Percentiles rank a stretch among this genome's conserved stretches.
phyloP scores from a whole-genome alignment of 2,888 invertebrate genomes.

The Cecidostiba fungosa region DNA sequence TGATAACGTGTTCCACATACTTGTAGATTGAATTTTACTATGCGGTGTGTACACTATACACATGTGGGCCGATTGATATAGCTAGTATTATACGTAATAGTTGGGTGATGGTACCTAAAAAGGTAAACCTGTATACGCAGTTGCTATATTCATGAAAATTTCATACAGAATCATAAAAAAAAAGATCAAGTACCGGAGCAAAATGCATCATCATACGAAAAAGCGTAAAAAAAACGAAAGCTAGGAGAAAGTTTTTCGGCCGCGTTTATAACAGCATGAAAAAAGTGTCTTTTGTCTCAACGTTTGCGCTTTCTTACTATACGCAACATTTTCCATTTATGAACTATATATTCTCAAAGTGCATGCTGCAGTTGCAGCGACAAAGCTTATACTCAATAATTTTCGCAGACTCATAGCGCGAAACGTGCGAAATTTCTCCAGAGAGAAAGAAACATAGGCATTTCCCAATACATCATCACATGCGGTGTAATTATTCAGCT shows the following conservation, averaged over 20 bases:
- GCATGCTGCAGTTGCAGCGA: neutral
- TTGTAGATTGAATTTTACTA: neutral
- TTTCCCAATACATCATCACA: neutral
- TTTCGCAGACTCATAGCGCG: constrained; percentile 9
- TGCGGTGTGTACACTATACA: neutral
- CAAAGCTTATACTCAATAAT: neutral
- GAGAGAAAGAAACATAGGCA: neutral
- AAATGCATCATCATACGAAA: neutral
- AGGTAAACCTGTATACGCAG: neutral
- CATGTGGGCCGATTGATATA: neutral
- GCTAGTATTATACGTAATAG: neutral
- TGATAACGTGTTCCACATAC: neutral
- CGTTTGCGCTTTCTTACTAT: neutral
- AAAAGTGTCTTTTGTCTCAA: neutral
- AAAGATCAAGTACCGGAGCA: no score
- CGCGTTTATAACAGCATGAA: neutral
- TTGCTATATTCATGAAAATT: no score
- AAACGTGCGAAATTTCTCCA: neutral
- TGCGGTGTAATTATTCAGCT: neutral
- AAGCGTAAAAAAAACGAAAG: neutral
- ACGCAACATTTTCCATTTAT: neutral
- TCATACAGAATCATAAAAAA: no score
- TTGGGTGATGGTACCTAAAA: neutral
- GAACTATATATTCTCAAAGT: neutral
- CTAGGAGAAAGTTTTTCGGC: neutral